Evolutionary conservation across 2,888 invertebrate species (phyloP).

Genomic region (Thereva unica): DNA sequence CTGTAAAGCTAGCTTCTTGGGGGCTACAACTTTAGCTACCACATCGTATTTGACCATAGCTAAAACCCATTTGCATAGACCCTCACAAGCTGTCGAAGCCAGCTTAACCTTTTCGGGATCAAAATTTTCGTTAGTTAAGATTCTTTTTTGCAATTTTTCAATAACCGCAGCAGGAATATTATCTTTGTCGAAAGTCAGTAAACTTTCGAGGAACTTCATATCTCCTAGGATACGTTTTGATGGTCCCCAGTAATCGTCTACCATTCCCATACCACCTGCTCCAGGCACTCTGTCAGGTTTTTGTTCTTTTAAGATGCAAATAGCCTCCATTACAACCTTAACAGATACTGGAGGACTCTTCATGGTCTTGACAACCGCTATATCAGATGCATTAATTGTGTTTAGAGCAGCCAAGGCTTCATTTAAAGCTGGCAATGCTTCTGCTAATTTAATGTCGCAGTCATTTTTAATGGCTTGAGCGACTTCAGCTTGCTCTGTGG

Average conservation of each 20-base stretch:
- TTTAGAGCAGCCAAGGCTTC: conserved; percentile 84
- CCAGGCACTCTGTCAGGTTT: conserved; percentile 87
- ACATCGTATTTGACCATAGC: conserved; percentile 95
- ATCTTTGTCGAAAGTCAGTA: conserved; percentile 87
- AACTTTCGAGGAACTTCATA: conserved; percentile 85
- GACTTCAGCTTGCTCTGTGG: conserved; percentile 74
- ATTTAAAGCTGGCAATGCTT: conserved; percentile 89
- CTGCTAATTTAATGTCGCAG: conserved; percentile 88
- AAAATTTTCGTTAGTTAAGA: conserved; percentile 82
- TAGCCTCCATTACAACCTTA: conserved; percentile 90
- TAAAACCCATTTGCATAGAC: conserved; percentile 91
- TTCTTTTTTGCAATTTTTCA: conserved; percentile 79
- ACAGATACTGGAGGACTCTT: conserved; percentile 92
- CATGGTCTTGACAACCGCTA: conserved; percentile 94
- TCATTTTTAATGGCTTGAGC: conserved; percentile 90
- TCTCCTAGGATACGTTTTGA: conserved; percentile 88
- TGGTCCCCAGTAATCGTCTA: conserved; percentile 93
- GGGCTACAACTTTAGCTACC: conserved; percentile 89
- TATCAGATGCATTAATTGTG: conserved; percentile 83
- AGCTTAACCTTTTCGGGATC: conserved; percentile 87
- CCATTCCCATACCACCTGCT: conserved; percentile 78
- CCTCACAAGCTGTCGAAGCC: conserved; percentile 89
- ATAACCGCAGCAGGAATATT: conserved; percentile 84
- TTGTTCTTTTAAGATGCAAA: conserved; percentile 89
- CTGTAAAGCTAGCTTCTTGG: conserved; percentile 88